phyloP scores from a whole-genome alignment of 2,888 invertebrate species.

The Elegia similella region DNA sequence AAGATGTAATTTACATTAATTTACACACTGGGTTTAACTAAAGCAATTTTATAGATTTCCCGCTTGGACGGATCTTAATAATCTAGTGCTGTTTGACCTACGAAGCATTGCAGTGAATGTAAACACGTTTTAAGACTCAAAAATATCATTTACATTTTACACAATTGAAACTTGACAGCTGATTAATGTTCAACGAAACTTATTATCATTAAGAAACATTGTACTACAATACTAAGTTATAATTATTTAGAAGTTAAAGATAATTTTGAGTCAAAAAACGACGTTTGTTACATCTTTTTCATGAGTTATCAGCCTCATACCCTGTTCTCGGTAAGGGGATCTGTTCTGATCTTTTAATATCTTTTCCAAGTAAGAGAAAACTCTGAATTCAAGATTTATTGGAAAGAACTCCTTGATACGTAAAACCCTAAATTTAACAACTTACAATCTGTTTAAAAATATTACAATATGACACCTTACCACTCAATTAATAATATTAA shows the following conservation, averaged over 20 bases:
- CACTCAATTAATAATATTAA: too few relatives aligned
- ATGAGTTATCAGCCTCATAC: slow-evolving; percentile 32
- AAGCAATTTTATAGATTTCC: slow-evolving; percentile 57
- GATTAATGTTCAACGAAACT: not conserved
- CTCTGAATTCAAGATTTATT: not conserved
- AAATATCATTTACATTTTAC: slow-evolving; percentile 3
- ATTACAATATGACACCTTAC: too few relatives aligned
- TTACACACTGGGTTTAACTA: slow-evolving; percentile 49
- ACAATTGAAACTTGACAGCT: not conserved
- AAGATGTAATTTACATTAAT: slow-evolving; percentile 48
- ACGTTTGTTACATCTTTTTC: slow-evolving; percentile 8
- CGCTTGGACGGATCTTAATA: slow-evolving; percentile 72
- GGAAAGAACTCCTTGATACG: not conserved
- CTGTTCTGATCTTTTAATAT: slow-evolving; percentile 21
- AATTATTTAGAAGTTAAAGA: not conserved
- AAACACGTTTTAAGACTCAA: slow-evolving; percentile 22
- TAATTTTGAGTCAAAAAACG: slow-evolving; percentile 23
- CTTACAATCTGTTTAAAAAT: too few relatives aligned
- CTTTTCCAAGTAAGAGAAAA: slow-evolving; percentile 19
- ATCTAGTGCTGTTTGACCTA: slow-evolving; percentile 48
- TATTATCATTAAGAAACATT: too few relatives aligned
- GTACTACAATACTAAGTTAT: not conserved
- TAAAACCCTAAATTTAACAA: too few relatives aligned
- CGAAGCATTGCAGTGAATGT: slow-evolving; percentile 30
- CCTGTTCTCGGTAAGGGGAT: slow-evolving; percentile 42